Evolutionary conservation across 2,888 invertebrate species (phyloP).

Genomic region (Augochlorella aurata): DNA sequence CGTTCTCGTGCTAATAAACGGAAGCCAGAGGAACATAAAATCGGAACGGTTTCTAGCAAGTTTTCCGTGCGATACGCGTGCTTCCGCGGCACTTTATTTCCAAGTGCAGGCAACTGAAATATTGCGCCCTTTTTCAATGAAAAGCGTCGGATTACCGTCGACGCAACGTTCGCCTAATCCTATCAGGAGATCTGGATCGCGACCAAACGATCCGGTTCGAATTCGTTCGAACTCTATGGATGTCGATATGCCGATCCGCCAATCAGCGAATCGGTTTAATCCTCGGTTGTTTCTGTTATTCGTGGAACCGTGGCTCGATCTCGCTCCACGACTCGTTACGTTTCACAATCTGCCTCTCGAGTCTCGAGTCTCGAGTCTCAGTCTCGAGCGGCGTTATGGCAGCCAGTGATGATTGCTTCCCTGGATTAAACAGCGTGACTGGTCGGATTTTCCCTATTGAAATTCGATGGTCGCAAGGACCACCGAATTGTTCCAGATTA

Average conservation of each 20-base stretch:
- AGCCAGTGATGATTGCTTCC: constrained; percentile 40
- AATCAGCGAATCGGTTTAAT: constrained; percentile 37
- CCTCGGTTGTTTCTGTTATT: constrained; percentile 6
- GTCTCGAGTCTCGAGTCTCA: too few relatives aligned
- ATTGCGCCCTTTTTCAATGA: too few relatives aligned
- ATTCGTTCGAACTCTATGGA: background rate
- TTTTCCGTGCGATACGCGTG: too few relatives aligned
- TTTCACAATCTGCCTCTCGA: constrained; percentile 50
- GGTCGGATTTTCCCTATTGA: constrained; percentile 66
- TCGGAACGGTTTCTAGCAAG: too few relatives aligned
- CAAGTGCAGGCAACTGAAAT: too few relatives aligned
- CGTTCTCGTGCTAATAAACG: too few relatives aligned
- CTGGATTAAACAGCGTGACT: constrained; percentile 76
- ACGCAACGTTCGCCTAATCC: constrained; percentile 40
- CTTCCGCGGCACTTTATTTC: too few relatives aligned
- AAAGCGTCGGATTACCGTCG: too few relatives aligned
- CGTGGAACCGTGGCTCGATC: constrained; percentile 22
- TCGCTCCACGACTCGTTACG: constrained; percentile 34
- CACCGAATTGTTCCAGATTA: constrained; percentile 28
- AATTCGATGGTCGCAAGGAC: constrained; percentile 43
- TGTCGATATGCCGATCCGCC: constrained; percentile 9
- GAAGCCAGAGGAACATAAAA: too few relatives aligned
- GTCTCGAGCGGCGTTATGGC: background rate
- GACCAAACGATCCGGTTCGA: background rate
- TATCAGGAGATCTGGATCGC: background rate